Conservation (phyloP, 64 coral and sea anemone genomes). For the Montipora capricornis region DNA sequence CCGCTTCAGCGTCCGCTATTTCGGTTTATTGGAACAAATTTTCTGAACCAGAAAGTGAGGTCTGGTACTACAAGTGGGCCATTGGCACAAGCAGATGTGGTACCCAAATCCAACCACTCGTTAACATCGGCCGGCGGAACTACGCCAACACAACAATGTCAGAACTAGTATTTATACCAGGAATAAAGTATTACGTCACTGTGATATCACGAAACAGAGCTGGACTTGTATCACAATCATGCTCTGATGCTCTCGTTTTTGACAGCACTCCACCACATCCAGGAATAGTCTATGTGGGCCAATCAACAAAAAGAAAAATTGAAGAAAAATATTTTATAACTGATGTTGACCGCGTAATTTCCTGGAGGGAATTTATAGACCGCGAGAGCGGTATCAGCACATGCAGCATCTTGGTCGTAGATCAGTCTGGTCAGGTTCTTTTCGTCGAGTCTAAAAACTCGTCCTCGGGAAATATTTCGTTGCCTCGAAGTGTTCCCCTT, state of each 20-base stretch:
- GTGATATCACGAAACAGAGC: constrained; percentile 80
- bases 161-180: constrained; percentile 40
- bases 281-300: constrained; percentile 65
- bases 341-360: constrained; percentile 13
- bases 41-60: constrained; percentile 87
- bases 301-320: neutral
- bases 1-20: constrained; percentile 34
- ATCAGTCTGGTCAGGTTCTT: neutral
- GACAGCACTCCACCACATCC: constrained; percentile 71
- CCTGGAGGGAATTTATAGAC: constrained; percentile 66
- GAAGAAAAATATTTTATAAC: constrained; percentile 6
- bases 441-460: neutral
- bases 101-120: constrained; percentile 86
- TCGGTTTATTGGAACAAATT: constrained; percentile 81
- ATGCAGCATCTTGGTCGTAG: constrained; percentile 31
- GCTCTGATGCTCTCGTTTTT: constrained; percentile 86
- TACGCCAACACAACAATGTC: constrained; percentile 76
- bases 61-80: constrained; percentile 99
- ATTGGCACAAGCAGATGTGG: constrained; percentile 89
- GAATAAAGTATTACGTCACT: constrained; percentile 82
- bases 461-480: neutral
- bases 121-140: constrained; percentile 75
- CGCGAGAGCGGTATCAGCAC: constrained; percentile 55
- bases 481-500: neutral
- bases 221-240: constrained; percentile 79